These are phyloP conservation scores for Anser brachyrhynchus DNA, from an alignment of 2,113 vertebrate genomes.

Conservation along the genomic window DNA sequence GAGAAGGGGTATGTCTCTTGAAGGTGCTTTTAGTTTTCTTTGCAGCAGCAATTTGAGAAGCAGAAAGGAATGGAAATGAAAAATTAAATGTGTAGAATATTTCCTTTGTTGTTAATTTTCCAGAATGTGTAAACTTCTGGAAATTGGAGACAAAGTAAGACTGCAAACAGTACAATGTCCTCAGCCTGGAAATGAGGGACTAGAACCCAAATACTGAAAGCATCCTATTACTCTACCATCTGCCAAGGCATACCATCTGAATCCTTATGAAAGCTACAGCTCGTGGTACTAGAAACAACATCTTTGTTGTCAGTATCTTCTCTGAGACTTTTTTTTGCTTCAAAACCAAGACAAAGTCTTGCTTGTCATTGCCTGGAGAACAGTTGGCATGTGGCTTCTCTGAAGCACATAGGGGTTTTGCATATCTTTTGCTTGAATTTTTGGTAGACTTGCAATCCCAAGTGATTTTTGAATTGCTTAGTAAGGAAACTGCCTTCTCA, in stretches of 20 bases:
- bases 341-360: not conserved
- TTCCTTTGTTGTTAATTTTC: not conserved
- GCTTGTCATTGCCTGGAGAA: not conserved
- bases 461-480: not conserved
- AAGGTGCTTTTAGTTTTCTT: not conserved
- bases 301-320: not conserved
- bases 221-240: not conserved
- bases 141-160: not conserved
- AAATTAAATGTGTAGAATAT: not conserved
- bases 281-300: not conserved
- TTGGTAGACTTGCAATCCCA: not conserved
- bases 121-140: not conserved
- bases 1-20: not conserved
- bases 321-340: not conserved
- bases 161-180: not conserved
- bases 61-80: not conserved
- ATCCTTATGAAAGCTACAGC: not conserved
- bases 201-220: not conserved
- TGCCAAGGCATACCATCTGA: not conserved
- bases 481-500: conserved; percentile 4
- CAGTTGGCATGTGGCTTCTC: not conserved
- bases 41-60: not conserved
- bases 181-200: not conserved
- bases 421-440: not conserved
- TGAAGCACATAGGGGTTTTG: not conserved